Base-by-base conservation (phyloP, 2,113 vertebrate genomes). In the Myrmecobius fasciatus region DNA sequence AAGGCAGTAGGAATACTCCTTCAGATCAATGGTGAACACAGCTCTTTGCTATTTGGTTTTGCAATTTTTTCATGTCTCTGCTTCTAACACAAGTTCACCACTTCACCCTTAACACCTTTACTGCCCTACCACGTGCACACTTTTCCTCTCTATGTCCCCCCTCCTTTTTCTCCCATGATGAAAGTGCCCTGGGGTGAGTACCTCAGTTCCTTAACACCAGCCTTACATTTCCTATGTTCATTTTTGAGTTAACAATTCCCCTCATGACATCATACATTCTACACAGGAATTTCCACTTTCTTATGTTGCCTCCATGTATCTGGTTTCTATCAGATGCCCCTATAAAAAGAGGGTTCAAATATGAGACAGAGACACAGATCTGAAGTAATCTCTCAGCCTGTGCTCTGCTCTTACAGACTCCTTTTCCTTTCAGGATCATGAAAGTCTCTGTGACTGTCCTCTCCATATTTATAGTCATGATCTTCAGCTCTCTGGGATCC, bases 401-500 rank as follows among this genome's bases (percentile, higher is more conserved):
- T 83, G 91, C 95, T 91, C 94, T 94, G 95, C 98, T 97, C 92
- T 25, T 0, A 53, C 49, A 51, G 75, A 95, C 36, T 89, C 11
- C 95, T 94, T 43, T 51, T 26, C 93, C 31, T 0, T 48, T 91
- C 83, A 24, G 49, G 22, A 97, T 94, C 95, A 99, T 99, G 98
- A 98, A 98, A 95, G 83, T 97, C 91, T 97, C 83, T 0, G 1
- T 97, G 95, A 60, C 51, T 9, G 95, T 91, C 53, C 92, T 99
- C 0, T 3, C 97, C 8, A n/a, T 97, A 53, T 92, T 98, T 0
- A 22, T 98, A 0, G 8, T 0, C 54, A 95, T 96, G 88, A 95
- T 92, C 95, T 94, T 97, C 92, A 97, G 92, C 52, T 43, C 95
- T 22, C 97, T 94, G 0, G 93, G 10, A 0, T 89, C 94, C 60